Evolutionary conservation across 2,888 invertebrate species (phyloP).

Genomic region (Tortrix viridana): DNA sequence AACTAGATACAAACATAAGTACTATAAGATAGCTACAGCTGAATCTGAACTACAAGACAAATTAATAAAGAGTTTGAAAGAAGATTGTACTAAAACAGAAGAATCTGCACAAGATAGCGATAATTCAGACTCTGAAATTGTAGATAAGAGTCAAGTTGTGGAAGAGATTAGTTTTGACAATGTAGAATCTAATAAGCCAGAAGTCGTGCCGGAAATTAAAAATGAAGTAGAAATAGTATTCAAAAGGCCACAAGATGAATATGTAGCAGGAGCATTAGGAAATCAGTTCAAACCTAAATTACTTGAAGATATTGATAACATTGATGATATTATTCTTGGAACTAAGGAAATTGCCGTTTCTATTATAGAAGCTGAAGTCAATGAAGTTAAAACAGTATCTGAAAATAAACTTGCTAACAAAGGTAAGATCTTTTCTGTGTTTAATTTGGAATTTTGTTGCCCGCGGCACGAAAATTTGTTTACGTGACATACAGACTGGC

Average conservation of each 20-base stretch:
- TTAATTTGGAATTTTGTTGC: too few species aligned
- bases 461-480: too few species aligned
- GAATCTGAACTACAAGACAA: slow-evolving; percentile 64
- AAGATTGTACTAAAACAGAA: slow-evolving; percentile 39
- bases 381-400: slow-evolving; percentile 2
- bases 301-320: slow-evolving; percentile 34
- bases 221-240: slow-evolving; percentile 27
- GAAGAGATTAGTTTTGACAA: slow-evolving; percentile 24
- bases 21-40: slow-evolving; percentile 65
- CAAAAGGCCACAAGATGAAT: slow-evolving; percentile 9
- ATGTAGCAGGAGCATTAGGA: slow-evolving; percentile 1
- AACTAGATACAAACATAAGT: slow-evolving; percentile 70
- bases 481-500: too few species aligned
- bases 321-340: slow-evolving; percentile 44
- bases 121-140: slow-evolving; percentile 34
- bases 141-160: slow-evolving; percentile 26
- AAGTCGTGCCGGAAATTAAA: slow-evolving; percentile 12
- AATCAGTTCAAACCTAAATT: slow-evolving; percentile 29
- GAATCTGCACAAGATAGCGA: slow-evolving; percentile 24
- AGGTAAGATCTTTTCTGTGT: slow-evolving; percentile 6
- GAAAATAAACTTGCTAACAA: slow-evolving; percentile 9
- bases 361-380: slow-evolving; percentile 5
- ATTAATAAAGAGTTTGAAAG: slow-evolving; percentile 53
- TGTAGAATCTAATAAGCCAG: slow-evolving; percentile 29
- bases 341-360: slow-evolving; percentile 20